phyloP scores from a whole-genome alignment of 2,113 vertebrate genomes.

The Scartelaos histophorus region DNA sequence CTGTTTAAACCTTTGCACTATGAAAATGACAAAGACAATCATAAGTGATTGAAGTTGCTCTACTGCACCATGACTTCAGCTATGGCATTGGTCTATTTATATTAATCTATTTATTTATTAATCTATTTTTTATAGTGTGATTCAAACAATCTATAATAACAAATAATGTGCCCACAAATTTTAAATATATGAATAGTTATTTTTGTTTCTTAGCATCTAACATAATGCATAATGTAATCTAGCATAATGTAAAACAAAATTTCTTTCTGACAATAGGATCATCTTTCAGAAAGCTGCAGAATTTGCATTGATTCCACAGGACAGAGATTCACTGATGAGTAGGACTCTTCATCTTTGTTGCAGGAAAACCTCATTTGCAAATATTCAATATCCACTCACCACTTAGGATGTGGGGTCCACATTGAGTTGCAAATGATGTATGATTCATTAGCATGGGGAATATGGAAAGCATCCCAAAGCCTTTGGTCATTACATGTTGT shows the following conservation, averaged over 20 bases:
- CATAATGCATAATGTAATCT: too few species aligned
- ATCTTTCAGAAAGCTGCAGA: background rate
- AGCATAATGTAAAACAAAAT: background rate
- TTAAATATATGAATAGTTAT: too few species aligned
- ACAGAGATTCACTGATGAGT: slow-evolving; percentile 12
- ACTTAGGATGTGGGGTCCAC: slow-evolving; percentile 44
- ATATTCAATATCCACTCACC: slow-evolving; percentile 63
- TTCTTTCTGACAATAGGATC: background rate
- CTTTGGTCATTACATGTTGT: slow-evolving; percentile 31
- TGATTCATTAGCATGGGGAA: slow-evolving; percentile 55
- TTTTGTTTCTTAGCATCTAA: too few species aligned
- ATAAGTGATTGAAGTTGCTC: too few species aligned
- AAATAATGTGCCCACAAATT: too few species aligned
- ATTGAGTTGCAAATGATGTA: slow-evolving; percentile 70
- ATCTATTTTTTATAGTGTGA: too few species aligned
- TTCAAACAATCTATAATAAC: too few species aligned
- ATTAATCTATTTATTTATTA: too few species aligned
- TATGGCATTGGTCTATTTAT: too few species aligned
- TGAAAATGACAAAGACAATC: too few species aligned
- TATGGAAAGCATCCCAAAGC: slow-evolving; percentile 21
- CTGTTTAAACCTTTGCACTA: too few species aligned
- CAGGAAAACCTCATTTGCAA: slow-evolving; percentile 62
- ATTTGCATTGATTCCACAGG: slow-evolving; percentile 7
- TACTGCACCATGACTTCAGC: too few species aligned
- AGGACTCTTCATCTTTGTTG: slow-evolving; percentile 23